phyloP scores from a whole-genome alignment of 2,888 invertebrate species.

The Chrysopilus asiliformis region DNA sequence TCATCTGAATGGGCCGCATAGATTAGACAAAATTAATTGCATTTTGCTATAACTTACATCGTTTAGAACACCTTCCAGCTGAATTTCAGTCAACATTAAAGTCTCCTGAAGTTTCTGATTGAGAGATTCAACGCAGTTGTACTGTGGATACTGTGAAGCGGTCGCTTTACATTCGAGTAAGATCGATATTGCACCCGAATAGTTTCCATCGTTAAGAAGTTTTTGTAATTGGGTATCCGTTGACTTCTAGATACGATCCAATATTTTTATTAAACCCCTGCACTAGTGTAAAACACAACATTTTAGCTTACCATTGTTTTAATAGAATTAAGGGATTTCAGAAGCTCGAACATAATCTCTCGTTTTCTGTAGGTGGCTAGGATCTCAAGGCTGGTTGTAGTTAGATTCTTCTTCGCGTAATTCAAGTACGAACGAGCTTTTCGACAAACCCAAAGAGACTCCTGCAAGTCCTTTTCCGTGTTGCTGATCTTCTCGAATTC shows the following conservation, averaged over 20 bases:
- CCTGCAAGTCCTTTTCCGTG: constrained; percentile 53
- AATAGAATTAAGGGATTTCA: constrained; percentile 66
- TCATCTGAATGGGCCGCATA: constrained; percentile 21
- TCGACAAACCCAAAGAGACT: constrained; percentile 56
- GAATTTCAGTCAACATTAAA: constrained; percentile 79
- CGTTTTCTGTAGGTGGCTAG: constrained; percentile 83
- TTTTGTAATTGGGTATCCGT: constrained; percentile 76
- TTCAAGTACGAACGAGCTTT: constrained; percentile 58
- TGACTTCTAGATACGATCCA: constrained; percentile 44
- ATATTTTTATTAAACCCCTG: not conserved
- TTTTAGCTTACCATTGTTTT: constrained; percentile 49
- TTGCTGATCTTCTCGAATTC: constrained; percentile 68
- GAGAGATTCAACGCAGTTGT: constrained; percentile 80
- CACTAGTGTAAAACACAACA: not conserved
- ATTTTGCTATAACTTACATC: constrained; percentile 54
- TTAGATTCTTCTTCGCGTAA: constrained; percentile 67
- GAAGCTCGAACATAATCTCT: constrained; percentile 64
- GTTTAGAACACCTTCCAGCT: constrained; percentile 73
- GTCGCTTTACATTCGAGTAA: constrained; percentile 77
- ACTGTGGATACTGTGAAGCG: constrained; percentile 73
- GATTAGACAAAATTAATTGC: constrained; percentile 29
- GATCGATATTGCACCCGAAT: constrained; percentile 79
- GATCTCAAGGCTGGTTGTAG: constrained; percentile 74
- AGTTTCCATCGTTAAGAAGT: constrained; percentile 70
- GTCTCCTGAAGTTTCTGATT: constrained; percentile 81